Evolutionary conservation across 2,888 invertebrate genomes (phyloP), one percentile per base, ranked within the genome.

Genomic region (Dioctria rufipes): DNA sequence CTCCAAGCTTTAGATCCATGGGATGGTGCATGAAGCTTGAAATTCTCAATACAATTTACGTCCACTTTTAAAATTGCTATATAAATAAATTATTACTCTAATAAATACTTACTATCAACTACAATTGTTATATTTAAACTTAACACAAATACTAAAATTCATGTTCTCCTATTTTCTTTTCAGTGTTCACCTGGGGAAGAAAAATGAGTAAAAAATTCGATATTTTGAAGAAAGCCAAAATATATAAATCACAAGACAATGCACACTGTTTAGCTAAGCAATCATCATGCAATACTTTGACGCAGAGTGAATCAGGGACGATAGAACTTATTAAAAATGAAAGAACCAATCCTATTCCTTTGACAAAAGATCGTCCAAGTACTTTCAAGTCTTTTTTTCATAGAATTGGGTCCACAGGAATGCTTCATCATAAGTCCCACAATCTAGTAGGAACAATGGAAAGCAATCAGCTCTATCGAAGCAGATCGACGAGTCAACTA

Each of bases 151-250:
- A 25, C 2, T 25, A 25, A 25, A 25, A 25, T 25, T 25, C 2
- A 25, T 25, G 2, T 25, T 25, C 25, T 25, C 25, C 25, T 25
- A 25, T 25, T 25, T 1, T 25, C 25, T 25, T 25, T 25, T 25
- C 25, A 25, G 25, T 25, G 1, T 25, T 25, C 83, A 93, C 93
- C 84, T 95, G 95, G 95, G 94, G 95, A 85, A 92, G 94, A 82
- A 92, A 93, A 83, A 94, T 95, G 94, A 94, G 94, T 83, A 93
- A 93, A 85, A 94, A 94, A 88, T 90, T 95, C 85, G 95, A 95
- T 86, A 92, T 94, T 86, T 90, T 95, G 82, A 93, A 94, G 84
- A 92, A 93, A 84, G 89, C 91, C 78, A 93, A 94, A 79, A 89
- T 91, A 85, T 92, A 93, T 88, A 92, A 93, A 86, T 87, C 80